Conservation (phyloP, 2,888 invertebrate genomes). For the Rhagonycha fulva region DNA sequence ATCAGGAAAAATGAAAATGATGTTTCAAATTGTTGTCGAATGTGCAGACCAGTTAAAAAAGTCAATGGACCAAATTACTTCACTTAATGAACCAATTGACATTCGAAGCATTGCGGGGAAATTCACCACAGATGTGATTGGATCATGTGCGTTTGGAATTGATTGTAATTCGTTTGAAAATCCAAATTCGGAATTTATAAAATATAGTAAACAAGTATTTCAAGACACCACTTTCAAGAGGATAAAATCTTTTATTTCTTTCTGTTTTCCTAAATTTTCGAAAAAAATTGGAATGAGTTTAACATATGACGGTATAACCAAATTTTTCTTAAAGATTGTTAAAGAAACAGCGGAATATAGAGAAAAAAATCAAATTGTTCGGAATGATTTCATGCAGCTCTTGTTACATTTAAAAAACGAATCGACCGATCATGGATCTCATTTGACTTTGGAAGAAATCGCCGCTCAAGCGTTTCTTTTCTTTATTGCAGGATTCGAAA, state of each 20-base stretch:
- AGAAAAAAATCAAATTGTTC: constrained; percentile 50
- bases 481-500: constrained; percentile 49
- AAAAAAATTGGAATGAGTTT: constrained; percentile 34
- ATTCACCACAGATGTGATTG: constrained; percentile 63
- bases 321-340: constrained; percentile 56
- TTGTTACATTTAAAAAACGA: constrained; percentile 43
- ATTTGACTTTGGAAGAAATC: constrained; percentile 21
- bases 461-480: constrained; percentile 42
- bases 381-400: constrained; percentile 61
- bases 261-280: constrained; percentile 32
- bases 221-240: constrained; percentile 6
- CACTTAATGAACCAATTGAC: constrained; percentile 18
- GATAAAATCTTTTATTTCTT: constrained; percentile 11
- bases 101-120: constrained; percentile 57
- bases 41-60: constrained; percentile 17
- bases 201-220: constrained; percentile 33
- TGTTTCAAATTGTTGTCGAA: constrained; percentile 26
- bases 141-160: constrained; percentile 63
- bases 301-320: constrained; percentile 34
- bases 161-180: constrained; percentile 62
- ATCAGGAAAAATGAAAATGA: constrained; percentile 34
- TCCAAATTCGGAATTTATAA: constrained; percentile 57
- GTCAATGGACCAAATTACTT: constrained; percentile 3
- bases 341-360: constrained; percentile 53
- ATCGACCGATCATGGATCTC: not conserved